Conservation (phyloP, 2,113 vertebrate species). For the Stegastes partitus region DNA sequence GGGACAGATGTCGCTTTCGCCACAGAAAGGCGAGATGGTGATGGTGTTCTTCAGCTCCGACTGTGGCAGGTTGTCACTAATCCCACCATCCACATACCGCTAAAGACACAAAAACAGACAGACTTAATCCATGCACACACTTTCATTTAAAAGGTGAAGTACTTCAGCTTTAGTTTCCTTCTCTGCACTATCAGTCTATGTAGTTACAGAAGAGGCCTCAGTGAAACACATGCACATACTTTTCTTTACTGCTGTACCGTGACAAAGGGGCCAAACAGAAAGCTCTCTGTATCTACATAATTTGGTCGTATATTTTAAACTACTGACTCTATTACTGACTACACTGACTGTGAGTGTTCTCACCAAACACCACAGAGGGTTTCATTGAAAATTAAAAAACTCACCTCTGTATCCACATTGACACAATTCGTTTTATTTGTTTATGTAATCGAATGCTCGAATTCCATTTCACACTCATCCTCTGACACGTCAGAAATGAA, state of each 20-base stretch:
- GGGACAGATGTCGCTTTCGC: slow-evolving; percentile 95
- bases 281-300: background rate
- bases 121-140: background rate
- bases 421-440: background rate
- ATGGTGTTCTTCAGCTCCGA: slow-evolving; percentile 90
- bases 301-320: background rate
- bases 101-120: slow-evolving; percentile 52
- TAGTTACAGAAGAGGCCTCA: background rate
- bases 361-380: background rate
- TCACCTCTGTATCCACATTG: background rate
- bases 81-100: slow-evolving; percentile 93
- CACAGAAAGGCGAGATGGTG: slow-evolving; percentile 92
- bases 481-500: background rate
- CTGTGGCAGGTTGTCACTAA: slow-evolving; percentile 88
- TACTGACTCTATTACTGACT: background rate
- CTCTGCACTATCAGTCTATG: background rate
- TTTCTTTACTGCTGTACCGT: background rate
- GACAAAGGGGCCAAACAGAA: background rate
- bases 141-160: background rate
- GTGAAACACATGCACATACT: background rate
- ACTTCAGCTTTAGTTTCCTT: background rate
- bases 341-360: background rate
- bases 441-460: slow-evolving; percentile 2
- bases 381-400: slow-evolving; percentile 3
- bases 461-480: background rate